phyloP scores from a whole-genome alignment of 2,113 vertebrate genomes.

The Scalopus aquaticus region DNA sequence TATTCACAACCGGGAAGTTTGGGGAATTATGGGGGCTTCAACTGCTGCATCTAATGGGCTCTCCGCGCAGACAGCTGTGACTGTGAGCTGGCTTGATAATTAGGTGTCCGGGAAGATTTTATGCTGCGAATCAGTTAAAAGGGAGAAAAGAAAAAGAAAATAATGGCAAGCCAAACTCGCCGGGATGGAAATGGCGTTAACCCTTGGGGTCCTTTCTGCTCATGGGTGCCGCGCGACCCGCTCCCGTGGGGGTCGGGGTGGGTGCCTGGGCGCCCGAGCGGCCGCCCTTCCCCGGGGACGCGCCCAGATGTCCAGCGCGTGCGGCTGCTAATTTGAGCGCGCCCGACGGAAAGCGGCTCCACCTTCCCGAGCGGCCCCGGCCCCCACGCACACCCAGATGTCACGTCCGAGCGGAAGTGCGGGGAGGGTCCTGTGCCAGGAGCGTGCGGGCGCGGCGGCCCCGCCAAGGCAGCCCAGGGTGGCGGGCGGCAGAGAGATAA shows the following conservation, averaged over 20 bases:
- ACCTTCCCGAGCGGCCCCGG: no score
- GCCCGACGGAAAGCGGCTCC: no score
- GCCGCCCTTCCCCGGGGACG: no score
- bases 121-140: constrained; percentile 92
- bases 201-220: constrained; percentile 80
- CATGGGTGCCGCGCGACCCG: constrained; percentile 37
- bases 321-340: no score
- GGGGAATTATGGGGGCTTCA: constrained; percentile 95
- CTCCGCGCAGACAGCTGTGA: constrained; percentile 97
- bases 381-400: no score
- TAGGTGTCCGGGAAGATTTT: constrained; percentile 97
- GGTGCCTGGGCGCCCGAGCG: no score
- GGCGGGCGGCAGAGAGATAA: no score
- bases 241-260: neutral
- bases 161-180: constrained; percentile 88
- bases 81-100: constrained; percentile 96
- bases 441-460: no score
- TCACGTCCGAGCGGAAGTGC: neutral
- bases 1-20: constrained; percentile 97
- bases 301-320: no score
- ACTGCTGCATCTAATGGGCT: constrained; percentile 97
- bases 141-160: constrained; percentile 88
- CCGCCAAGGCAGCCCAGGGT: no score
- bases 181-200: constrained; percentile 87
- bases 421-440: no score